A percentile compares a stretch with the other conserved stretches of the same genome.
phyloP scores from a whole-genome alignment of 37 sponge, comb jelly and placozoan species.

The Oscarella lobularis region DNA sequence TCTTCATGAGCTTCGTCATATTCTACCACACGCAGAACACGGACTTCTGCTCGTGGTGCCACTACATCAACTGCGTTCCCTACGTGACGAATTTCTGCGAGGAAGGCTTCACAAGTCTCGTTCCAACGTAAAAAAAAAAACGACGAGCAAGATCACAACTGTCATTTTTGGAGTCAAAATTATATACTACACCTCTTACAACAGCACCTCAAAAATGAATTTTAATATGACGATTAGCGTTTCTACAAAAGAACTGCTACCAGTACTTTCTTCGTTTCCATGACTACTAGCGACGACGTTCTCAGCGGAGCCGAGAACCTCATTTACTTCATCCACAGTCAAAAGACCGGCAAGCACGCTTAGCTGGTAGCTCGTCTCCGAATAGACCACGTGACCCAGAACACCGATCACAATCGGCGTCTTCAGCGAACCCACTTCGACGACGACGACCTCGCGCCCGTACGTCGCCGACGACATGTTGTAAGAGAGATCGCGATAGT shows the following conservation, averaged over 20 bases:
- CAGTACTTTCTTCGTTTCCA: not conserved
- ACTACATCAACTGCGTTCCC: slow-evolving; percentile 7
- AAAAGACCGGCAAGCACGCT: not conserved
- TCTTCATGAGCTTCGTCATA: slow-evolving; percentile 2
- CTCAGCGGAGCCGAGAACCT: not conserved
- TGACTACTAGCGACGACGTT: not conserved
- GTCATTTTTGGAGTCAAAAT: no score
- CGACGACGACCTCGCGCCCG: not conserved
- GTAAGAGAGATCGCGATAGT: not conserved
- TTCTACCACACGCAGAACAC: slow-evolving; percentile 11
- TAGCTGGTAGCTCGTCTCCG: not conserved
- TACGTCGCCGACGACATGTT: not conserved
- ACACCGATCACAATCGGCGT: not conserved
- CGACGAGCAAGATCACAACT: not conserved
- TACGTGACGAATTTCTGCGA: slow-evolving; percentile 42
- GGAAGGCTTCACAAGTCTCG: slow-evolving; percentile 6
- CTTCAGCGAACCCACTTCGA: not conserved
- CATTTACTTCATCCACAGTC: not conserved
- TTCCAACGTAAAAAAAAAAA: not conserved
- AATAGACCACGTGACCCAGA: not conserved
- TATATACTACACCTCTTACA: no score
- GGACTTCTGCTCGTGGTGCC: slow-evolving; percentile 7
- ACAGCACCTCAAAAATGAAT: not conserved
- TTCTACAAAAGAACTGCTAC: not conserved
- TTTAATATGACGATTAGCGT: no score